Evolutionary conservation across 2,888 invertebrate genomes (phyloP).

Genomic region (Aphelenchoides bicaudatus): DNA sequence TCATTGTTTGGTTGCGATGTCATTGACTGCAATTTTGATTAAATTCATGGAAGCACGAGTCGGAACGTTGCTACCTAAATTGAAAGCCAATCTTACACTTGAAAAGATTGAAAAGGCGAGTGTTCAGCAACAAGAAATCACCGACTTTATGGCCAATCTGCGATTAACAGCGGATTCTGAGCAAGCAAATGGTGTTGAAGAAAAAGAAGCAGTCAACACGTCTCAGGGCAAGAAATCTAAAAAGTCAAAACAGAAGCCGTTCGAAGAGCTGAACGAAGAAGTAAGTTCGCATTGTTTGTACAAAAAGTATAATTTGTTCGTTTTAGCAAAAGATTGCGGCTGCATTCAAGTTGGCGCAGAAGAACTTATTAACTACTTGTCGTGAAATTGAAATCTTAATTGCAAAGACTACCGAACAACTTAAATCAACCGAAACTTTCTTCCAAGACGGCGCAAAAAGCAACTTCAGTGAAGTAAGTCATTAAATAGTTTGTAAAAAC

Average conservation of each 20-base stretch:
- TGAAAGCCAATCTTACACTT: background rate
- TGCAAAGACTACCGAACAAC: no score
- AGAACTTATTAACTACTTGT: no score
- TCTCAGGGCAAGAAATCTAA: conserved; percentile 4
- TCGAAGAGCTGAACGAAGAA: background rate
- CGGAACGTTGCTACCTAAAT: background rate
- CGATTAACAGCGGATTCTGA: no score
- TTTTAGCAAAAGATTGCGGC: no score
- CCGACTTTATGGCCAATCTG: no score
- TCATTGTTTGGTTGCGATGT: background rate
- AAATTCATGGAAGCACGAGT: conserved; percentile 12
- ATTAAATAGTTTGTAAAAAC: background rate
- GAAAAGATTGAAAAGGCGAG: background rate
- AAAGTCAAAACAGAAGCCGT: conserved; percentile 1
- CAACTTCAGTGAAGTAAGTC: no score
- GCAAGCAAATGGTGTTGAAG: background rate
- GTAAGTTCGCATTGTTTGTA: background rate
- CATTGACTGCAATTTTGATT: background rate
- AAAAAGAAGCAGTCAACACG: background rate
- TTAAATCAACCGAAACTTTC: background rate
- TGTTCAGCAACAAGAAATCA: no score
- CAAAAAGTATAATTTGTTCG: no score
- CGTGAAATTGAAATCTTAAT: no score
- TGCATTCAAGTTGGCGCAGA: no score
- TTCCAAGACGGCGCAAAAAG: no score